Base-by-base conservation (phyloP, 2,797 vertebrate species). In the Macropus fuliginosus region DNA sequence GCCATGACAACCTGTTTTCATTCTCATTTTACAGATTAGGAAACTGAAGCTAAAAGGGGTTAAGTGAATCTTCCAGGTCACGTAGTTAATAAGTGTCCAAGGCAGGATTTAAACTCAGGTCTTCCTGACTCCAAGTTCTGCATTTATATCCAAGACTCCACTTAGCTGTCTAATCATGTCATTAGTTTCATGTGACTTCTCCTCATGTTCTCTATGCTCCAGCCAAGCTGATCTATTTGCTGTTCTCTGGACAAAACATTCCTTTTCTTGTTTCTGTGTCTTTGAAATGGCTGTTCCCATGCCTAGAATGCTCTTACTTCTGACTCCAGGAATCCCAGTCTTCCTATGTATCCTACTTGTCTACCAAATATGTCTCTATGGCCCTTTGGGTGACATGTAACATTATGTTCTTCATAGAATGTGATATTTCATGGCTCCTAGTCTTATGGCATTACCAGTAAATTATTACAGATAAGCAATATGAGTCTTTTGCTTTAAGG, bases 91-190 rank as follows among this genome's bases (percentile, higher is more conserved):
- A 40, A 24, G 66, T 81, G n/a, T 46, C 18, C 18, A 81, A 46
- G 18, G n/a, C 8, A 46, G n/a, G 59, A 66, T 66, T 66, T 66
- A 66, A 34, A 66, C 4, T 34, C 31, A 66, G 97, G 96, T 62
- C 87, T 95, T 93, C 94, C 95, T 92, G 94, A 96, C 95, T 89
- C 96, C 94, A 5, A 46, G 95, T 96, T 97, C 96, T 95, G 94
- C 95, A 91, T 96, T 96, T 56, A n/a, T 93, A 66, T 5, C 59
- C 31, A 34, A 5, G 12, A n/a, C 95, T 89, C 57, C 66, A 91
- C n/a, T 56, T 55, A 94, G 93, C 55, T 91, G 94, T 57, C 92
- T 95, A 92, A 46, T n/a, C 92, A 59, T 34, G 34, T 94, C 40
- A 10, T 55, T 92, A 6, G 4, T 89, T 95, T 93, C 91, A 57